Evolutionary conservation across 2,113 vertebrate species (phyloP).

Genomic region (Leucopsar rothschildi): DNA sequence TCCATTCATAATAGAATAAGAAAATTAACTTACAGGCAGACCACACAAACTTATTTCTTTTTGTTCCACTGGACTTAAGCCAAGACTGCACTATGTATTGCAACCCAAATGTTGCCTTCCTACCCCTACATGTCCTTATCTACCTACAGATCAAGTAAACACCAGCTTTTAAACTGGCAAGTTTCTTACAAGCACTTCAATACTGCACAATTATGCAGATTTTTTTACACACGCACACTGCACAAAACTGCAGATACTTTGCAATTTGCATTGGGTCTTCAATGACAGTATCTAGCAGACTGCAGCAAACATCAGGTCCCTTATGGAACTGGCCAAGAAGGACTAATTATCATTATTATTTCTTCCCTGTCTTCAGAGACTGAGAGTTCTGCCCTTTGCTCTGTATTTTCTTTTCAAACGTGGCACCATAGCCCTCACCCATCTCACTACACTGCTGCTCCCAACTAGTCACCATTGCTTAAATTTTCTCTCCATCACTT

Average conservation of each 20-base stretch:
- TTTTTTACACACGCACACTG: not conserved
- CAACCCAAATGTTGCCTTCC: not conserved
- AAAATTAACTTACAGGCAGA: not conserved
- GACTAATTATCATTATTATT: not conserved
- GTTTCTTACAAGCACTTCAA: not conserved
- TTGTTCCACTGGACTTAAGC: not conserved
- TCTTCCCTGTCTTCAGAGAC: not conserved
- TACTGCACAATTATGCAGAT: not conserved
- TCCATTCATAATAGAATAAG: not conserved
- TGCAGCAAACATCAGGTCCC: not conserved
- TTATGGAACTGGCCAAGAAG: not conserved
- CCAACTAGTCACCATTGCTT: not conserved
- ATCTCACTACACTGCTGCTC: not conserved
- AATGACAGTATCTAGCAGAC: not conserved
- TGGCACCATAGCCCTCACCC: not conserved
- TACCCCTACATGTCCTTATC: not conserved
- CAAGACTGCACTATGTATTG: not conserved
- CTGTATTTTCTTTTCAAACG: not conserved
- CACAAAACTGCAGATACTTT: not conserved
- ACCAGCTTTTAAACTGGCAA: not conserved
- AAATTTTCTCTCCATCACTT: conserved; percentile 26
- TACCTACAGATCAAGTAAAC: not conserved
- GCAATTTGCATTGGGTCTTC: not conserved
- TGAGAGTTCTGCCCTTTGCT: not conserved
- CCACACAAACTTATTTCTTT: not conserved